Percentiles rank a stretch among this genome's conserved stretches.
Conservation (phyloP, 2,797 vertebrate species). For the Saxicola maurus region DNA sequence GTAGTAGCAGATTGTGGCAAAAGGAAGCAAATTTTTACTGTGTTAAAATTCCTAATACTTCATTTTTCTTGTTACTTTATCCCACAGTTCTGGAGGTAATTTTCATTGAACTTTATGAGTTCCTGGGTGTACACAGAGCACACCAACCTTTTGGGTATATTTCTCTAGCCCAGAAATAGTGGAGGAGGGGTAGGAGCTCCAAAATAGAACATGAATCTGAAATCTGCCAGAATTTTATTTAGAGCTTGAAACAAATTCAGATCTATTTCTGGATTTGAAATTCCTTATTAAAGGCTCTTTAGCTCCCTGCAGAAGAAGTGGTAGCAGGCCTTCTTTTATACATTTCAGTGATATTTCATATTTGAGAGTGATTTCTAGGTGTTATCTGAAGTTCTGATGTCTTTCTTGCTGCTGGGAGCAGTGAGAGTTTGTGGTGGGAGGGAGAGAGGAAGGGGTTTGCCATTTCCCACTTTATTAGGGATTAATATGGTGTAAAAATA, state of each 20-base stretch:
- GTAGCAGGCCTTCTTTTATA: not conserved
- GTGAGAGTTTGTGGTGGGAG: not conserved
- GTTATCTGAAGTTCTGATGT: not conserved
- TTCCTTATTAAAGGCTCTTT: not conserved
- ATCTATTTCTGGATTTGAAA: not conserved
- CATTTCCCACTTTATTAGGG: not conserved
- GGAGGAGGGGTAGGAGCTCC: not conserved
- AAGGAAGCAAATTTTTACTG: not conserved
- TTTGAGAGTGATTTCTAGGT: not conserved
- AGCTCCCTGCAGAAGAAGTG: not conserved
- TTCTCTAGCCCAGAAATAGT: not conserved
- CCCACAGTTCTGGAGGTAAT: not conserved
- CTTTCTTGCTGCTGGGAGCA: not conserved
- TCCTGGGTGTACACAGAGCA: not conserved
- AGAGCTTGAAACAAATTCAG: not conserved
- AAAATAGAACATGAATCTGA: not conserved
- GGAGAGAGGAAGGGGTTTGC: not conserved
- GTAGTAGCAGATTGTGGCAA: not conserved
- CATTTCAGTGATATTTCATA: not conserved
- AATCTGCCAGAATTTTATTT: not conserved
- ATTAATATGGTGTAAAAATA: not conserved
- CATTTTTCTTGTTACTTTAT: slow-evolving; percentile 3
- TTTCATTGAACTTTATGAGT: not conserved
- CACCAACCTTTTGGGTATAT: not conserved
- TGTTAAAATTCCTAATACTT: not conserved